These are phyloP conservation scores for Taurulus bubalis DNA, from an alignment of 2,113 vertebrate species.

Conservation along the genomic window DNA sequence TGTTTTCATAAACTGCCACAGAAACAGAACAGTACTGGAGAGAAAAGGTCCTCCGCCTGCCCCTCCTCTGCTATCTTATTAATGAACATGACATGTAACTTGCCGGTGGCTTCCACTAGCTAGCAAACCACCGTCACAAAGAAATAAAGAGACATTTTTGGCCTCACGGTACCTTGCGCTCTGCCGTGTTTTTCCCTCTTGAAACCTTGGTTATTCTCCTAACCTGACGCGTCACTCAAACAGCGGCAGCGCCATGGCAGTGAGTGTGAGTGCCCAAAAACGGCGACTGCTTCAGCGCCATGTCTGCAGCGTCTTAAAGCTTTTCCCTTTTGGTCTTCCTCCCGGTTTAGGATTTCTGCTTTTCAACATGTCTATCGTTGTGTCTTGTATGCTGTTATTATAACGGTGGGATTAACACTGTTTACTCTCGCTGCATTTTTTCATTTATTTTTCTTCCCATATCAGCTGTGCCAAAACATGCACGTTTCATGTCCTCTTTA, in stretches of 20 bases:
- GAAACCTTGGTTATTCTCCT: background rate
- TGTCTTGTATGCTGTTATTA: background rate
- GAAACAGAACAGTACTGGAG: background rate
- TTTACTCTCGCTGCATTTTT: background rate
- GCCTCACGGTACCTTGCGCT: background rate
- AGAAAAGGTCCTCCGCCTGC: background rate
- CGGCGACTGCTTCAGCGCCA: background rate
- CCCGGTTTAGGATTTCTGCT: background rate
- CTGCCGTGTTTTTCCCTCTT: background rate
- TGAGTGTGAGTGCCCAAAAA: no score
- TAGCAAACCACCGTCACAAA: background rate
- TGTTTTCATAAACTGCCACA: background rate
- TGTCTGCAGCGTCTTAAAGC: background rate
- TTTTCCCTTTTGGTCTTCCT: background rate
- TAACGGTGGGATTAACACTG: background rate
- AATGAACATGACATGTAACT: background rate
- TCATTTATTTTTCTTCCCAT: background rate
- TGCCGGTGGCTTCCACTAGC: background rate
- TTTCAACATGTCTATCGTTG: background rate
- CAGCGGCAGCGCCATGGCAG: no score
- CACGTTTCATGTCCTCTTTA: background rate
- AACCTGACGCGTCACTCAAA: background rate
- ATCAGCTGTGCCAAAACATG: slow-evolving; percentile 6
- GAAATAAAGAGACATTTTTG: background rate
- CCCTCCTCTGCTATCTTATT: background rate